A percentile compares a stretch with the other conserved stretches of the same genome.
Conservation (phyloP, 2,113 vertebrate genomes). For the Penelope pileata region DNA sequence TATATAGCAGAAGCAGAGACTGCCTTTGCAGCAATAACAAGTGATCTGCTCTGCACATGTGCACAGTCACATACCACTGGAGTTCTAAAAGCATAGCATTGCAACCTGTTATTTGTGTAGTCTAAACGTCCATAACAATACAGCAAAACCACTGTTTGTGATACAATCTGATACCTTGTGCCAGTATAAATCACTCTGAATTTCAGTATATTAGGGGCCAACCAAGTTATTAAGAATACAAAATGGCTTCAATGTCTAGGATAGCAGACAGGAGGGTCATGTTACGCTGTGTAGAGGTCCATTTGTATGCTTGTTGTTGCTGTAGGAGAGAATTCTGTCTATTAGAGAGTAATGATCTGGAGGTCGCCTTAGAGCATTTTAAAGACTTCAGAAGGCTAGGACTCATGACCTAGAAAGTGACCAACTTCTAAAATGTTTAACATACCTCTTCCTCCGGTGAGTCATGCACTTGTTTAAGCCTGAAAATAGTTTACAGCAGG, state of each 20-base stretch:
- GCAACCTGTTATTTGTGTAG: background rate
- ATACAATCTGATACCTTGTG: background rate
- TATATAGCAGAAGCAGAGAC: conserved; percentile 16
- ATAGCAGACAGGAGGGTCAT: background rate
- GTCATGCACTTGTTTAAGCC: background rate
- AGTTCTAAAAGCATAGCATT: background rate
- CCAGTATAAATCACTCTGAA: background rate
- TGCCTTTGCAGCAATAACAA: conserved; percentile 6
- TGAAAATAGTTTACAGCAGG: background rate
- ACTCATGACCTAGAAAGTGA: background rate
- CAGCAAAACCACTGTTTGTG: background rate
- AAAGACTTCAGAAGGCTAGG: background rate
- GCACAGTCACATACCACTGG: background rate
- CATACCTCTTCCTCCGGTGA: background rate
- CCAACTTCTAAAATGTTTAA: background rate
- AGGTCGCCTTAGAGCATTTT: background rate
- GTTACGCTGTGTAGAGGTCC: background rate
- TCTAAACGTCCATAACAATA: background rate
- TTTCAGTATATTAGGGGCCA: background rate
- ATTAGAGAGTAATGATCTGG: background rate
- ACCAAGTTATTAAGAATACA: background rate
- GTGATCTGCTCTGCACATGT: conserved; percentile 54
- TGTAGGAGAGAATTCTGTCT: background rate
- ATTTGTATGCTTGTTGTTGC: background rate
- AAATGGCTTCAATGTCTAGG: background rate